Base-by-base conservation (phyloP, 2,888 invertebrate species). In the Pterostichus madidus region DNA sequence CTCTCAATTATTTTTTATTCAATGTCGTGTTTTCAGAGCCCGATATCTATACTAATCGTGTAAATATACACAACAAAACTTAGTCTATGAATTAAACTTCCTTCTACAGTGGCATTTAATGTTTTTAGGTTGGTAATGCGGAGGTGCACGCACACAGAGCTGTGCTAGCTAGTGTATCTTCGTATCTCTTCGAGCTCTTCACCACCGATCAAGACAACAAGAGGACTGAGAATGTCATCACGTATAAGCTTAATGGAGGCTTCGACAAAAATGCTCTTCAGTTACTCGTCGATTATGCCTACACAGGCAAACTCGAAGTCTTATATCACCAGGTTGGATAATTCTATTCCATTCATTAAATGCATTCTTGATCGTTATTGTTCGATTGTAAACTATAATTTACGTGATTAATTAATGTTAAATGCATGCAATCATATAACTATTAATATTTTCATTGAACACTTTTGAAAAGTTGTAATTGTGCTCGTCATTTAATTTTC, bases 141-240 rank as follows among this genome's bases (percentile, higher is more conserved):
- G 96, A 96, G 89, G 92, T 95, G 75, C 93, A 93, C 85, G 95
- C 94, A 11, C 97, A 97, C 89, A 92, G 95, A 86, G 96, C 95
- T 76, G 95, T 96, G 83, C 91, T 96, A 86, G 96, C 96, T 4
- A 94, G 95, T 85, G 94, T 94, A 71, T 95, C 96, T 85, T 94
- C 95, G 5, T 94, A 94, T 89, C 91, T 96, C 85, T 94, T 96
- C 88, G 94, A 95, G 87, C 90, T 95, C 86, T 95, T 96, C 89
- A 92, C 92, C 84, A 90, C 91, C 59, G 92, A 93, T 85, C 91
- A 91, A 85, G 92, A 92, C 81, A 89, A 86, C 88, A 90, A 89
- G 83, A 87, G 89, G 86, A 88, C 85, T 64, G 91, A 91, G 85
- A 92, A 91, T 86, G 88, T 90, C 73, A 89, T 92, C 77, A 92